Conservation (phyloP, 1,140 invertebrate species). For the Leptopilina clavipes region DNA sequence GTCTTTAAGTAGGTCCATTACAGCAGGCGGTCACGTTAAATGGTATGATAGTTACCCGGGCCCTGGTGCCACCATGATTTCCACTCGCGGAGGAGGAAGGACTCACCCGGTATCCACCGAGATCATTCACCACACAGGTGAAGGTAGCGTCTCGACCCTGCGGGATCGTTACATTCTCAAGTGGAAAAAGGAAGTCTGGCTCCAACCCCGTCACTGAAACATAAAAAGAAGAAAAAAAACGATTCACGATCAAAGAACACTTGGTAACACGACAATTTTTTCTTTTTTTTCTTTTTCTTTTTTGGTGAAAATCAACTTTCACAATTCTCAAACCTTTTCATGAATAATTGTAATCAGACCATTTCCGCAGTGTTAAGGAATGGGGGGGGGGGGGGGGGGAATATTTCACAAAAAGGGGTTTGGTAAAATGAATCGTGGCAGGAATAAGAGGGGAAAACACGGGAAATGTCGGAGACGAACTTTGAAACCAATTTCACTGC, state of each 20-base stretch:
- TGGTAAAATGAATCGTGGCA: conserved; percentile 39
- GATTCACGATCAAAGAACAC: background rate
- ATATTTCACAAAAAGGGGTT: conserved; percentile 3
- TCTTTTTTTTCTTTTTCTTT: too few relatives aligned
- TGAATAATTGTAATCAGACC: conserved; percentile 35
- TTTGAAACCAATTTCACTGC: background rate
- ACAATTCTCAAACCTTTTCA: background rate
- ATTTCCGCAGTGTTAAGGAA: too few relatives aligned
- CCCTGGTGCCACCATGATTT: conserved; percentile 79
- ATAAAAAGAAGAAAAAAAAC: conserved; percentile 43
- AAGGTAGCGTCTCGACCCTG: conserved; percentile 91
- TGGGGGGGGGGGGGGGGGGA: background rate
- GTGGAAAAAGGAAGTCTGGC: conserved; percentile 88
- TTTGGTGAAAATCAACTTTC: background rate
- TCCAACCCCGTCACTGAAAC: conserved; percentile 80
- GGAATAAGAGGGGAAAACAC: too few relatives aligned
- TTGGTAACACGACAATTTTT: background rate
- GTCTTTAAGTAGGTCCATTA: conserved; percentile 63
- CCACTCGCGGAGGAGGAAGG: conserved; percentile 83
- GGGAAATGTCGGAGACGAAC: background rate
- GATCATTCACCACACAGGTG: conserved; percentile 92
- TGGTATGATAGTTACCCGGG: conserved; percentile 72
- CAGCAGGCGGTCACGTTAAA: conserved; percentile 70
- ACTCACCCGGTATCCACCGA: conserved; percentile 95
- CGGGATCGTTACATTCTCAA: conserved; percentile 90